These are phyloP conservation scores for Conistra vaccinii DNA, from an alignment of 2,888 invertebrate species.

Conservation along the genomic window DNA sequence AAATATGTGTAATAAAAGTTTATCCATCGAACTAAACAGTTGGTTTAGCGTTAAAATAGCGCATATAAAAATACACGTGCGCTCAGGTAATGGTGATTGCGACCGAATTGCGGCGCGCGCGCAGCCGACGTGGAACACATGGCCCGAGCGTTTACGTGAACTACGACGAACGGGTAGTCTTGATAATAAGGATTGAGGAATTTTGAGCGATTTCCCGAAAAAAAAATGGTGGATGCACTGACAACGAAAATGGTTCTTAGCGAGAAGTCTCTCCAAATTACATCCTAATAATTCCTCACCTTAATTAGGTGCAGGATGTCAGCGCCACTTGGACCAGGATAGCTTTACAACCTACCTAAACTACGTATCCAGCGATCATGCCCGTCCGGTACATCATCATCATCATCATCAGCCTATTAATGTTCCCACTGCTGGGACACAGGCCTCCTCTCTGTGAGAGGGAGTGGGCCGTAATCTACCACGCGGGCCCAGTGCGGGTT, in stretches of 20 bases:
- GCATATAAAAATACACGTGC: conserved; percentile 84
- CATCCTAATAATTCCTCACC: too few relatives aligned
- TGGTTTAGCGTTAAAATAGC: conserved; percentile 75
- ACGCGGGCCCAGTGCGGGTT: too few relatives aligned
- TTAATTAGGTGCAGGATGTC: too few relatives aligned
- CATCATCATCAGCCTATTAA: too few relatives aligned
- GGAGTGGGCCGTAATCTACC: too few relatives aligned
- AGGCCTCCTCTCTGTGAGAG: too few relatives aligned
- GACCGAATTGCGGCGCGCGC: conserved; percentile 83
- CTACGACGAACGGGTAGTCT: conserved; percentile 53
- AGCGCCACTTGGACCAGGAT: too few relatives aligned
- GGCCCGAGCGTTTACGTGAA: conserved; percentile 76
- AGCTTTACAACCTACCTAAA: too few relatives aligned
- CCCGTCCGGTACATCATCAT: too few relatives aligned
- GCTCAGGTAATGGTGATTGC: conserved; percentile 85
- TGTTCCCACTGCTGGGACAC: too few relatives aligned
- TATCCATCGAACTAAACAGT: conserved; percentile 67
- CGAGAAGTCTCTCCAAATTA: neutral
- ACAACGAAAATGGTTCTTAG: neutral
- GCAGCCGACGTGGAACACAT: conserved; percentile 84
- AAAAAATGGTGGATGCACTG: neutral
- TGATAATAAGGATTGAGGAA: conserved; percentile 63
- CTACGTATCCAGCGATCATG: too few relatives aligned
- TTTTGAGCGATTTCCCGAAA: neutral
- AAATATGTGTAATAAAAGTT: conserved; percentile 72